Percentiles rank a stretch among this genome's conserved stretches.
Conservation (phyloP, 2,888 invertebrate genomes). For the Luffia ferchaultella region DNA sequence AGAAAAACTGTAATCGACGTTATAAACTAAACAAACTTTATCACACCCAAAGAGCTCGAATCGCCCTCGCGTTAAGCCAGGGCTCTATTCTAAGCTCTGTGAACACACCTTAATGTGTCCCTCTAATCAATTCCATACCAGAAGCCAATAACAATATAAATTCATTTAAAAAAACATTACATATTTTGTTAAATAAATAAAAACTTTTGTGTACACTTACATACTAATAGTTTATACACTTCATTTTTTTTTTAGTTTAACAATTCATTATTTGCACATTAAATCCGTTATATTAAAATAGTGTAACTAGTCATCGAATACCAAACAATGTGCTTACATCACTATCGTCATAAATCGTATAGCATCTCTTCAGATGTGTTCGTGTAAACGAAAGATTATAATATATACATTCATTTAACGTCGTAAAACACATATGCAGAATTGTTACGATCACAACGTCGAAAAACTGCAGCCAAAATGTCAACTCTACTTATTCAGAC, state of each 20-base stretch:
- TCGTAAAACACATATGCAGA: neutral
- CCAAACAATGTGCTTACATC: constrained; percentile 45
- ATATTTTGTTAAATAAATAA: constrained; percentile 36
- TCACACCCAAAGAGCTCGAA: too few relatives aligned
- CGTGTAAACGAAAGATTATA: constrained; percentile 43
- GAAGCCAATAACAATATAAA: constrained; percentile 22
- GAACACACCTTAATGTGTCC: neutral
- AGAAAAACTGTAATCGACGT: too few relatives aligned
- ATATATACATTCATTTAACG: neutral
- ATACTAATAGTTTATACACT: constrained; percentile 49
- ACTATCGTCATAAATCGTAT: constrained; percentile 45
- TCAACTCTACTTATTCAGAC: too few relatives aligned
- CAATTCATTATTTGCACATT: constrained; percentile 30
- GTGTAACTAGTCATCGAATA: constrained; percentile 20
- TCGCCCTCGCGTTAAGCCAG: too few relatives aligned
- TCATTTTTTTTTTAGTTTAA: constrained; percentile 27
- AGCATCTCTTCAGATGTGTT: constrained; percentile 22
- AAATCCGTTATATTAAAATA: constrained; percentile 43
- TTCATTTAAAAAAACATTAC: constrained; percentile 27
- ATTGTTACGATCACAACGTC: too few relatives aligned
- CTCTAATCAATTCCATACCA: constrained; percentile 9
- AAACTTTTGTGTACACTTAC: constrained; percentile 39
- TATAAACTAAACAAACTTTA: too few relatives aligned
- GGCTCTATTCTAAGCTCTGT: too few relatives aligned
- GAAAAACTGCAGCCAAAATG: too few relatives aligned